Conservation (phyloP, 2,797 vertebrate genomes). For the Gambusia yucatana region DNA sequence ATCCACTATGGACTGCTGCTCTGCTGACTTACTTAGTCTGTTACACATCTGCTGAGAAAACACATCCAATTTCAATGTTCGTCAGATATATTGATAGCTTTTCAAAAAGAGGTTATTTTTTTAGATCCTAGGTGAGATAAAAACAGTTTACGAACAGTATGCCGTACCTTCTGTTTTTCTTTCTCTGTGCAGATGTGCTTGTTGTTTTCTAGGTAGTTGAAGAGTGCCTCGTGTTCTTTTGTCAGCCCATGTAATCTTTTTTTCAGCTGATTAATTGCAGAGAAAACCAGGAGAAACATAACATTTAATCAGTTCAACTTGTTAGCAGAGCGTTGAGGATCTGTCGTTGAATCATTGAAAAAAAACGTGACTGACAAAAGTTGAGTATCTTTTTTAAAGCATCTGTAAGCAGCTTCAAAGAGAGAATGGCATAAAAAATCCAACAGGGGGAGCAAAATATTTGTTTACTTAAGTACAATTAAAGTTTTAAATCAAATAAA, state of each 20-base stretch:
- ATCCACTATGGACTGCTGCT: constrained; percentile 83
- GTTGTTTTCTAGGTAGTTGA: constrained; percentile 87
- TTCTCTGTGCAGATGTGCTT: constrained; percentile 83
- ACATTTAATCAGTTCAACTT: not conserved
- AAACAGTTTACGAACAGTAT: not conserved
- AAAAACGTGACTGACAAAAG: not conserved
- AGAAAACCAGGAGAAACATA: constrained; percentile 11
- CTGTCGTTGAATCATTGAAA: not conserved
- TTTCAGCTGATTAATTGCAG: constrained; percentile 78
- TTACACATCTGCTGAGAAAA: constrained; percentile 83
- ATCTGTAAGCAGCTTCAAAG: not conserved
- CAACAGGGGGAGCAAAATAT: not conserved
- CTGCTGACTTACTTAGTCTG: constrained; percentile 89
- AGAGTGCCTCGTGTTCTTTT: constrained; percentile 87
- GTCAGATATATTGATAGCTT: not conserved
- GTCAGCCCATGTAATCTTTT: constrained; percentile 86
- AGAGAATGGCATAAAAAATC: not conserved
- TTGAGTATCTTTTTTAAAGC: not conserved
- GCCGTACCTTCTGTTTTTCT: constrained; percentile 86
- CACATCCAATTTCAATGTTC: not conserved
- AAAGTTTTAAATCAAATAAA: not conserved
- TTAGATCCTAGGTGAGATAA: not conserved
- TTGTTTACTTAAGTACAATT: not conserved
- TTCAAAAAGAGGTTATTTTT: not conserved
- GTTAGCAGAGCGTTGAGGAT: not conserved